Base-by-base conservation (phyloP, 2,113 vertebrate genomes). In the Sturnus vulgaris region DNA sequence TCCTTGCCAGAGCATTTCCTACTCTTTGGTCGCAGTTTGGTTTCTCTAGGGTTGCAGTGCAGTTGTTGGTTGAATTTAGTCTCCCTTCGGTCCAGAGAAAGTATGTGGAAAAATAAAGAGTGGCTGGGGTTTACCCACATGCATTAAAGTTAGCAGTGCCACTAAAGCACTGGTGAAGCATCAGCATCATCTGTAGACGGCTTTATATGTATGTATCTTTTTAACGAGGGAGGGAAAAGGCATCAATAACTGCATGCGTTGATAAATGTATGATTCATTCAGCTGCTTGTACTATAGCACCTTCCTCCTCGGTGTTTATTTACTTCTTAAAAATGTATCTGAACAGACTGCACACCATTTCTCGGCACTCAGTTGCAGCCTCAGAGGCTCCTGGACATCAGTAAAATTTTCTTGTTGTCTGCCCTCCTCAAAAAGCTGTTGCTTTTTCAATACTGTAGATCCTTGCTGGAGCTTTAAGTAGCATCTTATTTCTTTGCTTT, bases 191-290 rank as follows among this genome's bases (percentile, higher is more conserved):
- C 82, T 84, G 64, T 33, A 52, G 95, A 88, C 0, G 7, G 52
- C 15, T 87, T 66, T 92, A 25, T 56, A 16, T 76, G n/a, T 53
- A 15, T 60, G 15, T 55, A 65, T 80, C 61, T 90, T 95, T 90
- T 86, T 82, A 80, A 89, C 4, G 44, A 94, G 85, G 79, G 77
- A 90, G 87, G 85, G 65, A 39, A 68, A 92, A 94, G n/a, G 28
- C 19, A 49, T 93, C 72, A 78, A 60, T 95, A 94, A 83, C 77
- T 77, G 53, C 4, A 8, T 57, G 53, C 91, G 95, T 79, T 93
- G 81, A 92, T 92, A 96, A 86, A 78, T 22, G 79, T 24, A 14
- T 69, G 69, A 91, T 97, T 96, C 93, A 91, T 76, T 92, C 93
- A 93, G 70, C 86, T 60, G 77, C 77, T 94, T 13, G 10, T 83